These are phyloP conservation scores for Drosophila santomea DNA, from an alignment of 1,140 invertebrate species.

Conservation along the genomic window DNA sequence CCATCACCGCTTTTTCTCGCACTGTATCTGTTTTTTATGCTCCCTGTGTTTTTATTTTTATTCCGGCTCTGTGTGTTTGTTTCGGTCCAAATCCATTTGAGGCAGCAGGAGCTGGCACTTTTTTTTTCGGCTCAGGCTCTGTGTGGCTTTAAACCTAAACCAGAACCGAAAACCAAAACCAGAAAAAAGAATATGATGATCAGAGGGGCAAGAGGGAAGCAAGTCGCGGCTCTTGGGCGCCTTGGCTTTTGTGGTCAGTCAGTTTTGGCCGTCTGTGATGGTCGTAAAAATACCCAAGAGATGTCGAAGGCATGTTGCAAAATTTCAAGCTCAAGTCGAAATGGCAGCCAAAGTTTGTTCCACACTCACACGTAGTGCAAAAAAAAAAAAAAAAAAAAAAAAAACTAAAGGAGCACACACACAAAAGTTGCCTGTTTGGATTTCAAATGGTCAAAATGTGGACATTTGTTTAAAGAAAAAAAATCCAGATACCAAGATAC, in stretches of 20 bases:
- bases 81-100: conserved; percentile 48
- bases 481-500: conserved; percentile 16
- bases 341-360: conserved; percentile 55
- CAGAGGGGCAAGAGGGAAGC: neutral
- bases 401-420: conserved; percentile 1
- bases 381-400: conserved; percentile 16
- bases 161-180: conserved; percentile 36
- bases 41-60: conserved; percentile 1
- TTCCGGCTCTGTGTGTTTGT: conserved; percentile 28
- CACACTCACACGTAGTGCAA: conserved; percentile 15
- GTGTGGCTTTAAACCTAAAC: conserved; percentile 38
- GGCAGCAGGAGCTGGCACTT: conserved; percentile 15
- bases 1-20: conserved; percentile 5
- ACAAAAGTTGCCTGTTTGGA: conserved; percentile 80
- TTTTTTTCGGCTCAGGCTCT: conserved; percentile 1
- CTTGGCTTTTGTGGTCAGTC: conserved; percentile 50
- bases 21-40: conserved; percentile 31
- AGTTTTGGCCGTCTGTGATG: conserved; percentile 46
- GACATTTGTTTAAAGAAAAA: conserved; percentile 69
- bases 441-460: conserved; percentile 81
- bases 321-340: conserved; percentile 79
- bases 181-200: neutral
- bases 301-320: conserved; percentile 82
- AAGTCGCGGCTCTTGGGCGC: conserved; percentile 48
- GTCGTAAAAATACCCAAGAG: conserved; percentile 81